Evolutionary conservation across 2,797 vertebrate genomes (phyloP).

Genomic region (Enteromius argenteus): DNA sequence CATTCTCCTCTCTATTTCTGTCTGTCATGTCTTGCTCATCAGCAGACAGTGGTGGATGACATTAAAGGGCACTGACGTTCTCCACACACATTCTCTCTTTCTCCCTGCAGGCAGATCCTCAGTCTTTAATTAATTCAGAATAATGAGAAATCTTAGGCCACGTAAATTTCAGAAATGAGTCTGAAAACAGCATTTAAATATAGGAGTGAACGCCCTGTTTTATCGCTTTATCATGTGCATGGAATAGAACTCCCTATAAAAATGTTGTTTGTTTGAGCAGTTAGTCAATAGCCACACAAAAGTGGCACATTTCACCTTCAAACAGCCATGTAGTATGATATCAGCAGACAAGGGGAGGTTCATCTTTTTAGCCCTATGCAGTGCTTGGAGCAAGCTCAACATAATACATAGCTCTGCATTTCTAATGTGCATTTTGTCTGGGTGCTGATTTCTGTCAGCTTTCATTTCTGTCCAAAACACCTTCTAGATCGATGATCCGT

Average conservation of each 20-base stretch:
- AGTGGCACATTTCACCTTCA: neutral
- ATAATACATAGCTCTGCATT: slow-evolving; percentile 14
- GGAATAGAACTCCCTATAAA: neutral
- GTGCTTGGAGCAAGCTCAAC: slow-evolving; percentile 20
- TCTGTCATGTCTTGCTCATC: slow-evolving; percentile 12
- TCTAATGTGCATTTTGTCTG: slow-evolving; percentile 29
- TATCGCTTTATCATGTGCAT: neutral
- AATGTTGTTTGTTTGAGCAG: no score
- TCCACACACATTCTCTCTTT: neutral
- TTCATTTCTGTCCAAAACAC: slow-evolving; percentile 44
- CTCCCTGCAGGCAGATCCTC: neutral
- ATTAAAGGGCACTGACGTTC: neutral
- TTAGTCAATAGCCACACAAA: neutral
- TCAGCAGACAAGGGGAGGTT: slow-evolving; percentile 12
- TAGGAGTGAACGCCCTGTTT: neutral
- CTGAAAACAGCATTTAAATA: neutral
- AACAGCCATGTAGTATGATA: neutral
- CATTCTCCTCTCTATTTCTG: slow-evolving; percentile 6
- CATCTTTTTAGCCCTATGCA: slow-evolving; percentile 9
- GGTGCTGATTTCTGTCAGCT: slow-evolving; percentile 39
- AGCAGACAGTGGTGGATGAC: neutral
- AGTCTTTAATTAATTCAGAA: slow-evolving; percentile 1
- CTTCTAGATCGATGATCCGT: slow-evolving; percentile 43
- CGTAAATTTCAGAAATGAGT: neutral
- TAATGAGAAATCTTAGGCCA: neutral